Evolutionary conservation across 2,797 vertebrate genomes (phyloP), one percentile per base, ranked within the genome.

Genomic region (Phoeniculus purpureus): DNA sequence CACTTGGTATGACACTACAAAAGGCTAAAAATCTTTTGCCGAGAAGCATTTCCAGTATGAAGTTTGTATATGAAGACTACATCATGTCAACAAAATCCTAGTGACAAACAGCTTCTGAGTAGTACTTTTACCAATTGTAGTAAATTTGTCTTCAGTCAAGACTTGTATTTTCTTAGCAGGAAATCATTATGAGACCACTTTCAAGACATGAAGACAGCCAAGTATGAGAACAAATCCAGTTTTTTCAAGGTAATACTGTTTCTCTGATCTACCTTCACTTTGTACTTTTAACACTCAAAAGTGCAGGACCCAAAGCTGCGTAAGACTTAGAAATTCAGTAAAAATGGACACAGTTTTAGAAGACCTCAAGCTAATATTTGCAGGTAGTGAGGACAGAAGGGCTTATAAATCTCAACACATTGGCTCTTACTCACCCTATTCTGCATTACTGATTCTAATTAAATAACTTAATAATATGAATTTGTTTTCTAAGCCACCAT

Each of bases 391-490:
- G 74, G 73, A 89, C 23, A 84, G 43, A 89, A 93, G 10, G 54
- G 27, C 70, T 85, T 71, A 45, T 5, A 77, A 55, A 20, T 92
- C 72, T 83, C 72, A 89, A 82, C 0, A 0, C 82, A 58, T 9
- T 60, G 40, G 81, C 50, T 94, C 94, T 90, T 87, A 83, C 87
- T 87, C 80, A 85, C 12, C 27, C 73, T 79, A 15, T 71, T 95
- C 89, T 85, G 64, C 54, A 85, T 89, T 76, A 95, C 67, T 89
- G 48, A 90, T 93, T 77, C 92, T 93, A 93, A 95, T 94, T 83
- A 94, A 94, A 85, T 78, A 62, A 81, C 74, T 66, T 78, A 94
- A 87, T 81, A 93, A 93, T 56, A 77, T 48, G 31, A 85, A 89
- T 76, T 64, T 81, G 70, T 73, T 84, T 94, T 93, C 82, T 70